These are phyloP conservation scores for Myiotriccus ornatus DNA, from an alignment of 2,797 vertebrate species.

Conservation along the genomic window DNA sequence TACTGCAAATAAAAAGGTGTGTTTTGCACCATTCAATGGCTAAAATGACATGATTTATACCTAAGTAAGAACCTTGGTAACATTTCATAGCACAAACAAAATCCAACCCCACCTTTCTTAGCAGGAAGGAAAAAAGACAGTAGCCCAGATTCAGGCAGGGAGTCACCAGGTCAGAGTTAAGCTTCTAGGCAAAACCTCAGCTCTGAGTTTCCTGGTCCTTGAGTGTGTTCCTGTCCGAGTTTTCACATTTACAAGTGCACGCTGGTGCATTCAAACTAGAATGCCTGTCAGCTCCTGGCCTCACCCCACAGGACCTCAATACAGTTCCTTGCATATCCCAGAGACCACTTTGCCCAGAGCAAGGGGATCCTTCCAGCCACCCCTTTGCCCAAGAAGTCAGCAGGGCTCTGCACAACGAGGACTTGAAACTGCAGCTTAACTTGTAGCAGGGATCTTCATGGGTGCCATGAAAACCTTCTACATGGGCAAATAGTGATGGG, in stretches of 20 bases:
- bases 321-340: neutral
- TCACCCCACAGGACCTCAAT: neutral
- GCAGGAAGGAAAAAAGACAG: neutral
- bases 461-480: neutral
- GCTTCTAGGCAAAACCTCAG: neutral
- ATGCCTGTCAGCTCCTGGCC: neutral
- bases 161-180: conserved; percentile 1
- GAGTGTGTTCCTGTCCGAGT: neutral
- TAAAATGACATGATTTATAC: neutral
- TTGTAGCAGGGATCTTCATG: rapidly evolving
- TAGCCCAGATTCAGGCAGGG: neutral
- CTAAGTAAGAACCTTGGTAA: rapidly evolving
- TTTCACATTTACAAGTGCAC: neutral
- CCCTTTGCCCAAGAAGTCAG: neutral
- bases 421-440: neutral
- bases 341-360: neutral
- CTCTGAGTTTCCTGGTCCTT: neutral
- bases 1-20: neutral
- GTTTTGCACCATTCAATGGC: neutral
- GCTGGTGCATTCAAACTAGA: neutral
- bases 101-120: neutral
- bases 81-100: neutral
- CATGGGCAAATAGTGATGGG: neutral
- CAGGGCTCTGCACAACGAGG: neutral
- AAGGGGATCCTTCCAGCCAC: neutral